These are phyloP conservation scores for Babyrousa celebensis DNA, from an alignment of 2,797 vertebrate genomes.

Conservation along the genomic window DNA sequence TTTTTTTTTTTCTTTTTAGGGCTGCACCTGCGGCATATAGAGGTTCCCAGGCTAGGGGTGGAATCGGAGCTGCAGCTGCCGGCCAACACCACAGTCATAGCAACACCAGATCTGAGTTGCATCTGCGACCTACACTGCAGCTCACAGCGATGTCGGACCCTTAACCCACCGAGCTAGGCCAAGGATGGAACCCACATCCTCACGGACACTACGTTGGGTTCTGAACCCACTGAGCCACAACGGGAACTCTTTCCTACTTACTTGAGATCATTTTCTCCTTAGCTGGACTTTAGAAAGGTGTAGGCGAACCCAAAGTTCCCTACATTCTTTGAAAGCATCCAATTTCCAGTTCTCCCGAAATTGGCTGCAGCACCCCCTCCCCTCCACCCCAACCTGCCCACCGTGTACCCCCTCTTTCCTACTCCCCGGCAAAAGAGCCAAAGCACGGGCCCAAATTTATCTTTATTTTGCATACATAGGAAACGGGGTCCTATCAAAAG, in stretches of 20 bases:
- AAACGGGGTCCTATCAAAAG: conserved; percentile 79
- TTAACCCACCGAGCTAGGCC: too few species aligned
- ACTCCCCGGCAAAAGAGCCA: background rate
- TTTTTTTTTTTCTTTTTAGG: too few species aligned
- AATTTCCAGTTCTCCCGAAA: background rate
- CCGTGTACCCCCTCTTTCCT: background rate
- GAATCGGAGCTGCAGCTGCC: too few species aligned
- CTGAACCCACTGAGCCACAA: too few species aligned
- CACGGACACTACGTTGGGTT: too few species aligned
- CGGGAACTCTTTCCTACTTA: background rate
- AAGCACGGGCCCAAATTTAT: background rate
- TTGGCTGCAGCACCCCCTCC: accelerated
- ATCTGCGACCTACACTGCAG: too few species aligned
- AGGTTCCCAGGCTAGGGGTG: too few species aligned
- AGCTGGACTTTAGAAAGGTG: background rate
- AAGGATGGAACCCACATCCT: too few species aligned
- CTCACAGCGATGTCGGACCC: too few species aligned
- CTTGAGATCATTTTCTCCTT: background rate
- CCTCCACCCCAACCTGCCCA: accelerated
- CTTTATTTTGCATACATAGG: conserved; percentile 76
- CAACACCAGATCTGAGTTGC: too few species aligned
- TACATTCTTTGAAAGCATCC: background rate
- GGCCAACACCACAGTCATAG: too few species aligned
- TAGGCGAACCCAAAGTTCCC: background rate
- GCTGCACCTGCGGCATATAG: too few species aligned